These are phyloP conservation scores for Montipora capitata DNA, from an alignment of 92 coral and sea anemone genomes.

Conservation along the genomic window DNA sequence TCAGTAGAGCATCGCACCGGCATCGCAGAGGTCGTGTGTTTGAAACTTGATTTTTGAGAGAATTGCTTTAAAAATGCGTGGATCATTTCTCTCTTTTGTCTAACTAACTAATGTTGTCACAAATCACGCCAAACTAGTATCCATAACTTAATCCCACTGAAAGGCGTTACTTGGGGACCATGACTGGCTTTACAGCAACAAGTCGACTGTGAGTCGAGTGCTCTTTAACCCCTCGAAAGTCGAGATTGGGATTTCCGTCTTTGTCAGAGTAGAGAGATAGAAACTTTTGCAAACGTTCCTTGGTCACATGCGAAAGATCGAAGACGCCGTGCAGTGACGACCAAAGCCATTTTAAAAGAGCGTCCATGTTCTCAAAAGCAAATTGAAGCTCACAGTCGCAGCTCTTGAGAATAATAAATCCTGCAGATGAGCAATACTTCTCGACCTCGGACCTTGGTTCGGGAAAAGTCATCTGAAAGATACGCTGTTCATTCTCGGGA, in stretches of 20 bases:
- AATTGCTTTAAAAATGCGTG: no score
- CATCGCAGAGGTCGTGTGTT: no score
- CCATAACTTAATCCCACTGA: no score
- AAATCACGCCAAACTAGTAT: no score
- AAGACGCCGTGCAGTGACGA: not conserved
- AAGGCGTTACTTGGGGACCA: no score
- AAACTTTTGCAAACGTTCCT: slow-evolving; percentile 5
- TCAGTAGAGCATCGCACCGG: no score
- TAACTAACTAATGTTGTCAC: no score
- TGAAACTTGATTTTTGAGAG: no score
- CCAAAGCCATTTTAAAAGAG: not conserved
- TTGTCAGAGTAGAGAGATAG: not conserved
- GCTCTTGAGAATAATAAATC: not conserved
- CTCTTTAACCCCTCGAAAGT: slow-evolving; percentile 3
- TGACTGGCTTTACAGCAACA: not conserved
- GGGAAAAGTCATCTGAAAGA: not conserved
- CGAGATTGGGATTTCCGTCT: slow-evolving; percentile 3
- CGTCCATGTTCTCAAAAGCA: not conserved
- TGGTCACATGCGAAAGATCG: not conserved
- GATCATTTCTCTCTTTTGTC: no score
- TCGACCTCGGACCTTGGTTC: slow-evolving; percentile 13
- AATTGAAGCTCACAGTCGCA: not conserved
- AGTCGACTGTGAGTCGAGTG: not conserved
- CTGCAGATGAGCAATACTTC: not conserved
- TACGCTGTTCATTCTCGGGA: not conserved